Percentiles rank a stretch among this genome's conserved stretches.
Evolutionary conservation across 2,888 invertebrate genomes (phyloP).

Genomic region (Saturnia pavonia): DNA sequence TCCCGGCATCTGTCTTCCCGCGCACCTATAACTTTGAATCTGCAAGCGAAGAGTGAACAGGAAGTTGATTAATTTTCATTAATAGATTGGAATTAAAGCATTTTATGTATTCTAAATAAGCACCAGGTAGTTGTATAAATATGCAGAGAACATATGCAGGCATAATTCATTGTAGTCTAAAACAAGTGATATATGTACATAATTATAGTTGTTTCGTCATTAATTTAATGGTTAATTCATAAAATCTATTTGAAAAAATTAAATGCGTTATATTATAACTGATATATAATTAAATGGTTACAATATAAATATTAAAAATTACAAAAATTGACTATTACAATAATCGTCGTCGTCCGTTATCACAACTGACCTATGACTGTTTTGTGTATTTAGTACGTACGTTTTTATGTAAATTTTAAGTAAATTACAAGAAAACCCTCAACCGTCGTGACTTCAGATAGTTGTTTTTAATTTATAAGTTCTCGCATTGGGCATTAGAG

Average conservation of each 20-base stretch:
- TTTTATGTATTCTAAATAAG: not conserved
- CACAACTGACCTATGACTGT: not conserved
- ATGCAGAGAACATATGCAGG: not conserved
- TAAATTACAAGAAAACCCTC: not conserved
- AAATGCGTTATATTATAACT: not conserved
- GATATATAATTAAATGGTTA: not conserved
- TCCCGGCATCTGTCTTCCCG: too few species aligned
- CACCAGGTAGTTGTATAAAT: not conserved
- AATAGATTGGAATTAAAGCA: too few species aligned
- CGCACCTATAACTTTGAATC: too few species aligned
- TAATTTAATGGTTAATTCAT: slow-evolving; percentile 17
- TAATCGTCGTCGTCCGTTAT: not conserved
- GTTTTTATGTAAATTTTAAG: not conserved
- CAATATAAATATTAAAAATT: not conserved
- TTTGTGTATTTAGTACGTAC: not conserved
- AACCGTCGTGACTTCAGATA: slow-evolving; percentile 34
- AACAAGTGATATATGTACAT: not conserved
- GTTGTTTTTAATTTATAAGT: slow-evolving; percentile 40
- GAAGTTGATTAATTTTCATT: too few species aligned
- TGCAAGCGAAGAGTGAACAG: too few species aligned
- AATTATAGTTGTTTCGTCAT: slow-evolving; percentile 26
- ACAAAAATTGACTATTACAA: not conserved
- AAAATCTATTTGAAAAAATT: slow-evolving; percentile 15
- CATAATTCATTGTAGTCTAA: not conserved
- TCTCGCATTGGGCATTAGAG: slow-evolving; percentile 39